A percentile compares a stretch with the other conserved stretches of the same genome.
Evolutionary conservation across 2,113 vertebrate species (phyloP).

Genomic region (Mellivora capensis): DNA sequence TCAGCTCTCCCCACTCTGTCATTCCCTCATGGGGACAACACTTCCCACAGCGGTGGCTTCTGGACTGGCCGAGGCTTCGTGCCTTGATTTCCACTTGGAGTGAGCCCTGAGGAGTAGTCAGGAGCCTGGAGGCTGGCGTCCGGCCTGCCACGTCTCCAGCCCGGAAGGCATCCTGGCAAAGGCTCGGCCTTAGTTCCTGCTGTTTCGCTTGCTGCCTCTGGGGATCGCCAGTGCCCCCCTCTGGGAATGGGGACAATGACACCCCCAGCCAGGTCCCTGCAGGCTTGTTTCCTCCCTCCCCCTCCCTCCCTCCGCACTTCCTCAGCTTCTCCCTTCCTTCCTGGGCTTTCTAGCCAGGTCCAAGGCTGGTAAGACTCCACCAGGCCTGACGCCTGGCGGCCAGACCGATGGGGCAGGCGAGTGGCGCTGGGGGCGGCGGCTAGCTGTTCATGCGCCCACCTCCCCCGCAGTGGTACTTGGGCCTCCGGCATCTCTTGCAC

Average conservation of each 20-base stretch:
- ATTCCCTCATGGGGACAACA: background rate
- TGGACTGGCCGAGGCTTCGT: background rate
- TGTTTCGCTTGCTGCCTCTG: background rate
- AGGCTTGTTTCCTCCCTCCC: background rate
- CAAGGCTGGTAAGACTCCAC: background rate
- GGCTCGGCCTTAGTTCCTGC: background rate
- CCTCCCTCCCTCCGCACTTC: background rate
- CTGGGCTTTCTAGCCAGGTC: background rate
- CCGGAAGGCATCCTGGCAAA: background rate
- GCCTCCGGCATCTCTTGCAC: background rate
- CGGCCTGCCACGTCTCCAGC: background rate
- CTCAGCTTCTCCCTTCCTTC: background rate
- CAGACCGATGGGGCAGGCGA: no score
- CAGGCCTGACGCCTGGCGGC: background rate
- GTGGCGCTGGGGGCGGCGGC: background rate
- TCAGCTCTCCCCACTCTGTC: no score
- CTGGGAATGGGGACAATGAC: no score
- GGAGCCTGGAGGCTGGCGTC: background rate
- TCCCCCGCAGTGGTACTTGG: background rate
- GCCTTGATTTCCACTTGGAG: background rate
- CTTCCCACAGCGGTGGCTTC: background rate
- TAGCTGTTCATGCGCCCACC: background rate
- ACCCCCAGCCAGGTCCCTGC: background rate
- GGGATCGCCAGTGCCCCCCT: background rate
- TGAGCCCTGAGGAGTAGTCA: background rate